Base-by-base conservation (phyloP, 2,888 invertebrate species). In the Abscondita cerata region DNA sequence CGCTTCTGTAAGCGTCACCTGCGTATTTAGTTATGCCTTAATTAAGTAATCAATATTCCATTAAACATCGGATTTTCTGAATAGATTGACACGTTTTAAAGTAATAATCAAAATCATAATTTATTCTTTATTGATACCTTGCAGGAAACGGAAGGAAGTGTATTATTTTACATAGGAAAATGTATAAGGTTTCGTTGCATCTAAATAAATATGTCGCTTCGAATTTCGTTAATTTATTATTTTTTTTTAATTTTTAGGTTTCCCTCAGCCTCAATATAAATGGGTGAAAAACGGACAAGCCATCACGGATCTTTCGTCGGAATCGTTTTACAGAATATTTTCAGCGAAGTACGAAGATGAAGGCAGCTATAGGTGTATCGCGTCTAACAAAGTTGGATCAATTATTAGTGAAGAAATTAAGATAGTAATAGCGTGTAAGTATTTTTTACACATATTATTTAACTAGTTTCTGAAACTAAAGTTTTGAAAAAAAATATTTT, bases 351-450 rank as follows among this genome's bases (percentile, higher is more conserved):
- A 90, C 63, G 87, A 89, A 73, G 94, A 96, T 82, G 92, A 92
- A 56, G 97, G 97, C 51, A 88, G 90, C 63, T 97, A 97, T 83
- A 91, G 95, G 79, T 96, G 96, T 82, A 89, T 95, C 69, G 96
- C 96, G 18, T 88, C 89, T 75, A 97, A 97, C 81, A 90, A 91
- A 72, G 93, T 93, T 57, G 97, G 97, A 58, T 92, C 96, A 66
- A 92, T 96, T 79, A 89, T 95, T 81, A 96, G 96, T 80, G 92
- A 95, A 80, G 92, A 92, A 81, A 92, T 92, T 77, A 88, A 90
- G 76, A 90, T 97, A 70, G 86, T 91, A 68, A 95, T 97, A 72
- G 96, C 96, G 63, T 96, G 96, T 96, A 86, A 91, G 95, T 91
- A 75, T n/a, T n/a, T n/a, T n/a, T n/a, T n/a, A n/a, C n/a, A n/a